Base-by-base conservation (phyloP, 2,113 vertebrate genomes). In the Heterocephalus glaber region DNA sequence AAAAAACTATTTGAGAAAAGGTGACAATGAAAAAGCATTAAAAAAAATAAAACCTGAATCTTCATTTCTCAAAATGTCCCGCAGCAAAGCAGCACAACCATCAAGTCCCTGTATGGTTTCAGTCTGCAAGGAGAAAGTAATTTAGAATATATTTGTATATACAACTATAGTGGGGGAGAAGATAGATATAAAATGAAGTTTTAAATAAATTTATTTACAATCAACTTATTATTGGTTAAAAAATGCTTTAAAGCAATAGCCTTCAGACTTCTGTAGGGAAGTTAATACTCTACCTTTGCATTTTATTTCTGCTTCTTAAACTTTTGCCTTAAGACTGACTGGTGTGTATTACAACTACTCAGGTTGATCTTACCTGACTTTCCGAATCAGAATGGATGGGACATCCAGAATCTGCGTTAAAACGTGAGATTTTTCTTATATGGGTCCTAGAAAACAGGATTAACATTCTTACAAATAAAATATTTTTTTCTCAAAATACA, bases 81-180 rank as follows among this genome's bases (percentile, higher is more conserved):
- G 96, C 52, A 99, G 98, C 96, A 99, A 98, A 95, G 99, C 98
- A 56, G 99, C 99, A 98, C 99, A 99, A 20, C 98, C 99, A 92
- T 99, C 99, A 96, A 99, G 98, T 13, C 99, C 99, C 22, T 97
- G 92, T 66, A 99, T 56, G 22, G 96, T 88, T 74, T 96, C 97
- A 60, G 98, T 99, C 99, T 99, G 95, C 63, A 96, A 70, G 95
- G 76, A 98, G 41, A 98, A 94, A 26, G 93, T 24, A 38, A 89
- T 74, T 98, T 72, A 98, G 87, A 89, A 97, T 90, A 81, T 0
- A 7, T 61, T 33, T 60, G 41, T 33, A 74, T 1, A 80, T 38
- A 30, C n/a, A 65, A 44, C n/a, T 44, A 14, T 49, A 85, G 22
- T n/a, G 22, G 30, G 47, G 49, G 95, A 76, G 30, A 17, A 58